These are phyloP conservation scores for Nesoenas mayeri DNA, from an alignment of 2,113 vertebrate genomes.

Conservation along the genomic window DNA sequence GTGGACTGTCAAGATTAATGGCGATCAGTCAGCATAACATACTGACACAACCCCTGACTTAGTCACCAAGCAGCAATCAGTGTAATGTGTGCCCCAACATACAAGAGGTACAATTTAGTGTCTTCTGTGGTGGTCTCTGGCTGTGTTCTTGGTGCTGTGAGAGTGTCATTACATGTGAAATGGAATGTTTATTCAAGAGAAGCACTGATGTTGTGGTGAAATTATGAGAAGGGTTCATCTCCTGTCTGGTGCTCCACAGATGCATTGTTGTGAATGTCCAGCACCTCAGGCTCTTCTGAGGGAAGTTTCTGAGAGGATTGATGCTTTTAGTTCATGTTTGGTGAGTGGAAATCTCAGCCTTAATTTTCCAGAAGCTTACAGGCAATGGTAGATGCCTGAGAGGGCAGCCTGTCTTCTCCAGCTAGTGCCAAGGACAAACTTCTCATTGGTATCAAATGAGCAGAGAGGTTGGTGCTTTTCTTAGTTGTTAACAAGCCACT, in stretches of 20 bases:
- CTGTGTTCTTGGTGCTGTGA: neutral
- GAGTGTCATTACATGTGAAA: neutral
- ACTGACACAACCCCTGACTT: neutral
- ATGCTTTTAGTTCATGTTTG: neutral
- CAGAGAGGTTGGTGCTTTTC: neutral
- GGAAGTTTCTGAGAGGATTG: neutral
- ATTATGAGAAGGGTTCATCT: neutral
- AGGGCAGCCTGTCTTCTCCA: neutral
- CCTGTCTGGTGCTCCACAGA: neutral
- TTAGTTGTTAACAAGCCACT: neutral
- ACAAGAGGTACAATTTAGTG: neutral
- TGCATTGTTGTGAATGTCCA: neutral
- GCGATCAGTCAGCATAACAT: neutral
- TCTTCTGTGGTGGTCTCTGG: neutral
- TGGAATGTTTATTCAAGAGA: neutral
- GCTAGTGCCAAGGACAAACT: neutral
- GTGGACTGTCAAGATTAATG: neutral
- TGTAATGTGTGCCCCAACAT: neutral
- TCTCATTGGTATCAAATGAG: neutral
- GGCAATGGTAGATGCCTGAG: neutral
- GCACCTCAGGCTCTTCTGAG: neutral
- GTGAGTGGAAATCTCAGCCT: neutral
- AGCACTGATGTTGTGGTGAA: neutral
- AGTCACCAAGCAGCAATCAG: neutral
- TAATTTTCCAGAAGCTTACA: neutral